phyloP scores from a whole-genome alignment of 2,888 invertebrate species.

The Cheilosia vernalis region DNA sequence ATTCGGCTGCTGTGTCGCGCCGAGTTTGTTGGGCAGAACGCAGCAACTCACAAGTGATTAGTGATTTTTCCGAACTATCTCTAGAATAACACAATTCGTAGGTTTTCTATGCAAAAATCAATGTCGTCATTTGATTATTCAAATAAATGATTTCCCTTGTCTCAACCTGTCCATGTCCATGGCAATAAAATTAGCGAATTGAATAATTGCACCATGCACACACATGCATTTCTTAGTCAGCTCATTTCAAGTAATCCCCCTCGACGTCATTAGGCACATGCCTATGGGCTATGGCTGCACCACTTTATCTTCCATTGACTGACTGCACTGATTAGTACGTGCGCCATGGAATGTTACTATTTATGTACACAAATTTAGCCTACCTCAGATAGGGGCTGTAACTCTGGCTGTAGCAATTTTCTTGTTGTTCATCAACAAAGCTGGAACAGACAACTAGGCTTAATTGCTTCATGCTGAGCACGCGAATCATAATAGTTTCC shows the following conservation, averaged over 20 bases:
- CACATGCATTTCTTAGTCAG: conserved; percentile 12
- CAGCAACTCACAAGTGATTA: neutral
- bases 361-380: conserved; percentile 40
- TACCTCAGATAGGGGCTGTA: conserved; percentile 9
- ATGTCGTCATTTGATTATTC: neutral
- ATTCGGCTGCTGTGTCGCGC: neutral
- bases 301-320: conserved; percentile 35
- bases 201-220: conserved; percentile 37
- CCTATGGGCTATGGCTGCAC: neutral
- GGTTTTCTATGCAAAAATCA: no score
- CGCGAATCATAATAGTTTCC: conserved; percentile 41
- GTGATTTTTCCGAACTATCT: no score
- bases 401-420: neutral
- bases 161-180: neutral
- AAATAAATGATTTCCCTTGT: neutral
- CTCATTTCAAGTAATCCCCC: conserved; percentile 3
- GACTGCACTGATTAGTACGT: conserved; percentile 49
- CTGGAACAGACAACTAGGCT: conserved; percentile 11
- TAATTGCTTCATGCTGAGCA: conserved; percentile 73
- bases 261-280: conserved; percentile 33
- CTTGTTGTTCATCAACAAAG: neutral
- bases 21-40: neutral
- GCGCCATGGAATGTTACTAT: conserved; percentile 52
- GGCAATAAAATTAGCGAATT: conserved; percentile 49
- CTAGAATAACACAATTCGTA: no score